Percentiles rank a stretch among this genome's conserved stretches.
phyloP scores from a whole-genome alignment of 2,888 invertebrate species.

The Leucophenga montana region DNA sequence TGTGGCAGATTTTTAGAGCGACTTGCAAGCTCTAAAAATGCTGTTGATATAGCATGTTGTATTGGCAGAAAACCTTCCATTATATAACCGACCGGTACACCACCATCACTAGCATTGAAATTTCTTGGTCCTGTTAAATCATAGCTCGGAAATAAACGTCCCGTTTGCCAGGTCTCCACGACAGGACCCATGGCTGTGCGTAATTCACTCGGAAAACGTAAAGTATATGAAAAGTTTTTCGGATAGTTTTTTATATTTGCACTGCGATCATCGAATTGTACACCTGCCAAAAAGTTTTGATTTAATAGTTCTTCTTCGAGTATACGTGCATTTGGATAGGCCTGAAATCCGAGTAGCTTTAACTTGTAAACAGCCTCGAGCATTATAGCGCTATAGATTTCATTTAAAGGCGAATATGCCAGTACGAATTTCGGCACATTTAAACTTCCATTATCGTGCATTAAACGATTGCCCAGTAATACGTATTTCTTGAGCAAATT shows the following conservation, averaged over 20 bases:
- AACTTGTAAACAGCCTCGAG: slow-evolving; percentile 34
- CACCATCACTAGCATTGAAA: slow-evolving; percentile 73
- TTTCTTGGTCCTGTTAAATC: slow-evolving; percentile 79
- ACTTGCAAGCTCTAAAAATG: slow-evolving; percentile 55
- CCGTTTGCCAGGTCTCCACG: slow-evolving; percentile 77
- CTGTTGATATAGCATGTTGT: slow-evolving; percentile 75
- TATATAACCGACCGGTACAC: slow-evolving; percentile 76
- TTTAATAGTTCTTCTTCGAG: slow-evolving; percentile 37
- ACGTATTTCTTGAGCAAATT: background rate
- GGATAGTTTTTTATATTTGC: slow-evolving; percentile 71
- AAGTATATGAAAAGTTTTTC: slow-evolving; percentile 73
- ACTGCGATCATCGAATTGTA: slow-evolving; percentile 75
- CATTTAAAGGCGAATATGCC: slow-evolving; percentile 73
- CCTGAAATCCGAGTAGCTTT: slow-evolving; percentile 33
- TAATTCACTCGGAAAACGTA: slow-evolving; percentile 79
- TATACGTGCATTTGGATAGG: slow-evolving; percentile 30
- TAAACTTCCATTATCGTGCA: slow-evolving; percentile 34
- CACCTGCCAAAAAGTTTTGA: slow-evolving; percentile 71
- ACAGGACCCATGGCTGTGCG: slow-evolving; percentile 64
- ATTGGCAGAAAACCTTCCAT: slow-evolving; percentile 79
- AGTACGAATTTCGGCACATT: slow-evolving; percentile 50
- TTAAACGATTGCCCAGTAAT: slow-evolving; percentile 24
- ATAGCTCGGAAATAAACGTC: slow-evolving; percentile 78
- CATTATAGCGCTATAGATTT: slow-evolving; percentile 48
- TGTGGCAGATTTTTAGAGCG: slow-evolving; percentile 37